Conservation (phyloP, 2,797 vertebrate genomes). For the Threskiornis aethiopicus region DNA sequence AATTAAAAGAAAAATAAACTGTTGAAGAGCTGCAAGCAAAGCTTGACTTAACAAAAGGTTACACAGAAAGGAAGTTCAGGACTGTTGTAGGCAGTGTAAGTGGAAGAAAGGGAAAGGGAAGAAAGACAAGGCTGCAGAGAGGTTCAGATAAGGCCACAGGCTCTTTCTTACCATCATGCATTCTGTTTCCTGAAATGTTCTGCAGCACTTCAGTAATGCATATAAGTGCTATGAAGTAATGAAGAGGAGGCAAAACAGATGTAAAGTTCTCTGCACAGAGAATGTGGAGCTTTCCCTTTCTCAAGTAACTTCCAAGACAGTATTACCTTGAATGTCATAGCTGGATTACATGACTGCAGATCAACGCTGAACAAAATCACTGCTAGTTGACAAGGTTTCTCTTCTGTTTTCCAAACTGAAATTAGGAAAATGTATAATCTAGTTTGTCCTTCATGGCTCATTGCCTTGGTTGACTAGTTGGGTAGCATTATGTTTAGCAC, state of each 20-base stretch:
- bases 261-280: neutral
- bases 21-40: neutral
- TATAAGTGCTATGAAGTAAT: neutral
- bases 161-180: neutral
- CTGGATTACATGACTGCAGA: neutral
- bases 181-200: neutral
- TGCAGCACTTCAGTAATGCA: neutral
- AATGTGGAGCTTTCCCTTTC: neutral
- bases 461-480: neutral
- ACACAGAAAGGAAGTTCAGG: neutral
- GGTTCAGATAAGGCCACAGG: neutral
- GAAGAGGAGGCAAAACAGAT: neutral
- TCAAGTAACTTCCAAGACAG: neutral
- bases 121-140: neutral
- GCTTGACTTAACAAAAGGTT: neutral
- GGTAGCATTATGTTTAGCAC: neutral
- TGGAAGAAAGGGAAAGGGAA: neutral
- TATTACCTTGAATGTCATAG: neutral
- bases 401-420: neutral
- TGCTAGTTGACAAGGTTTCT: neutral
- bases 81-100: neutral
- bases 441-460: neutral
- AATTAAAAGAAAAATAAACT: neutral
- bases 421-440: neutral
- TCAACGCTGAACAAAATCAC: neutral